Evolutionary conservation across 2,797 vertebrate genomes (phyloP).

Genomic region (Peromyscus aztecus): DNA sequence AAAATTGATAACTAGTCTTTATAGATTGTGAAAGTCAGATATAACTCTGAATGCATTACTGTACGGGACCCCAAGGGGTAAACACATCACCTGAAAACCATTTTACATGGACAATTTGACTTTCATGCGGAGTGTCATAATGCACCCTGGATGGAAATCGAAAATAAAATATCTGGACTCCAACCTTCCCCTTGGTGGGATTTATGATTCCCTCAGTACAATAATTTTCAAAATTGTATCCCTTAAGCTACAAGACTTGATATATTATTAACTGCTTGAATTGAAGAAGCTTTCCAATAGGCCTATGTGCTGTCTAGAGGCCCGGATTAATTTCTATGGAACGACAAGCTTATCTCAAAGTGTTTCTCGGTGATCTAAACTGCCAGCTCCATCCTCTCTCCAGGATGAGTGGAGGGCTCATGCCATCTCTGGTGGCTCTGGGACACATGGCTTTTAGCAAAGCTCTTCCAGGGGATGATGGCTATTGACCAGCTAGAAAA

Average conservation of each 20-base stretch:
- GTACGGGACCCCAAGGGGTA: slow-evolving; percentile 89
- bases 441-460: slow-evolving; percentile 72
- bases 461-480: slow-evolving; percentile 75
- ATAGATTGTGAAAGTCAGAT: slow-evolving; percentile 88
- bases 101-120: slow-evolving; percentile 91
- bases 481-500: slow-evolving; percentile 70
- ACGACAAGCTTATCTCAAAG: slow-evolving; percentile 85
- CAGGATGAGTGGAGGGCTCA: slow-evolving; percentile 66
- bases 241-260: slow-evolving; percentile 88
- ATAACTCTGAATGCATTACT: slow-evolving; percentile 90
- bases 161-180: slow-evolving; percentile 90
- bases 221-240: slow-evolving; percentile 90
- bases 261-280: slow-evolving; percentile 89
- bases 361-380: slow-evolving; percentile 83
- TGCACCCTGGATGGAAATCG: slow-evolving; percentile 89
- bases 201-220: slow-evolving; percentile 90
- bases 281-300: slow-evolving; percentile 85
- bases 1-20: slow-evolving; percentile 89
- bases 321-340: slow-evolving; percentile 87
- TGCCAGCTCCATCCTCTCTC: slow-evolving; percentile 85
- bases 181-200: slow-evolving; percentile 87
- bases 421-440: slow-evolving; percentile 75
- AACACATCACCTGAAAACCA: slow-evolving; percentile 90
- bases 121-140: slow-evolving; percentile 90
- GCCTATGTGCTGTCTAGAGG: slow-evolving; percentile 84